phyloP scores from a whole-genome alignment of 2,888 invertebrate genomes.

The Pherbina coryleti region DNA sequence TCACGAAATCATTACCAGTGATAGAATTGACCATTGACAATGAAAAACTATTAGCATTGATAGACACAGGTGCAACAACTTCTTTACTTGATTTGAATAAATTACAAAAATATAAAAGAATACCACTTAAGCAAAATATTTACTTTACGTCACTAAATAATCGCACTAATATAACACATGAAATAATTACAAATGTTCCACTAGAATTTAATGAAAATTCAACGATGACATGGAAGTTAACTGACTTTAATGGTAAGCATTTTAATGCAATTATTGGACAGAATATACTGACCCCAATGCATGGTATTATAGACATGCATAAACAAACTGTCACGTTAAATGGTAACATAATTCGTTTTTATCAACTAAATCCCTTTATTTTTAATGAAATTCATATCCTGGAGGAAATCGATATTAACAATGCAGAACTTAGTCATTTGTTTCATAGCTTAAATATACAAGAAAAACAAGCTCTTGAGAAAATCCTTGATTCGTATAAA shows the following conservation, averaged over 20 bases:
- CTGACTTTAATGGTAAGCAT: constrained; percentile 12
- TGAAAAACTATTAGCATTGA: too few relatives aligned
- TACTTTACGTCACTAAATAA: too few relatives aligned
- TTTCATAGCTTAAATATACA: background rate
- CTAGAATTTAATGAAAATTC: constrained; percentile 27
- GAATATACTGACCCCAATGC: constrained; percentile 15
- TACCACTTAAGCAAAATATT: too few relatives aligned
- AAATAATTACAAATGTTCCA: constrained; percentile 20
- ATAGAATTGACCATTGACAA: background rate
- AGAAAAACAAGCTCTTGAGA: background rate
- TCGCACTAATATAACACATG: too few relatives aligned
- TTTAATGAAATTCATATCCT: background rate
- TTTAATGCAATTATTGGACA: constrained; percentile 15
- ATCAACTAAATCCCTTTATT: background rate
- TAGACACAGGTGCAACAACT: too few relatives aligned
- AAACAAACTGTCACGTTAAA: constrained; percentile 20
- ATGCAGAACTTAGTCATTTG: background rate
- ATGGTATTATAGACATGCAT: constrained; percentile 10
- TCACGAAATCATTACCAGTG: background rate
- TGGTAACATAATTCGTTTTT: background rate
- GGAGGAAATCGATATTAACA: background rate
- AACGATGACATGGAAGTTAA: constrained; percentile 27
- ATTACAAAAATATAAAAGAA: too few relatives aligned
- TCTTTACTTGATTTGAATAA: too few relatives aligned
- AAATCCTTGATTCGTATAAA: background rate